Evolutionary conservation across 2,113 vertebrate species (phyloP).

Genomic region (Macrotus californicus): DNA sequence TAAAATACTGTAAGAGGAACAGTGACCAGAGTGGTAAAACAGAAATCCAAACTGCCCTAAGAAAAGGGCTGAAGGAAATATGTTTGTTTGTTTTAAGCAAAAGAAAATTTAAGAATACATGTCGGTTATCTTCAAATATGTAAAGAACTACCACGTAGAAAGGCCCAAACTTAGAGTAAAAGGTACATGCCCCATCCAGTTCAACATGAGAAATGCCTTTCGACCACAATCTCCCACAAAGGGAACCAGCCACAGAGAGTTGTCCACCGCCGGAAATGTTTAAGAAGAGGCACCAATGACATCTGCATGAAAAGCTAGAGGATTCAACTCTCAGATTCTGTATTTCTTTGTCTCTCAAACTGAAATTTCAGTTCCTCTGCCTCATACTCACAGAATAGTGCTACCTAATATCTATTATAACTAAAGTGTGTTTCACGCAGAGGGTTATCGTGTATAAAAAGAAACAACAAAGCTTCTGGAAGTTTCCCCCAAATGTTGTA

Average conservation of each 20-base stretch:
- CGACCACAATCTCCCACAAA: constrained; percentile 13
- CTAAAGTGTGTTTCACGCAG: background rate
- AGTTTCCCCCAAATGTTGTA: background rate
- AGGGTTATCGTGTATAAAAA: background rate
- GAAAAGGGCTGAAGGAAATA: background rate
- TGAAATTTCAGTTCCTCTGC: constrained; percentile 2
- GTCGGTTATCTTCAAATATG: background rate
- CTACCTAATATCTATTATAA: constrained; percentile 2
- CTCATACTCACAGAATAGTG: background rate
- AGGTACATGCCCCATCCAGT: constrained; percentile 33
- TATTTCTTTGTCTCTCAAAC: background rate
- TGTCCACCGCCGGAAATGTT: background rate
- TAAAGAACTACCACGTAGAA: background rate
- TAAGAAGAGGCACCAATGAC: background rate
- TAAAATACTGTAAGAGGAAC: constrained; percentile 15
- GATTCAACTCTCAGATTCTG: background rate
- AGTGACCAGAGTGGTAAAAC: background rate
- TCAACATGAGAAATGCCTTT: constrained; percentile 18
- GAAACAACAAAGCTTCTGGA: background rate
- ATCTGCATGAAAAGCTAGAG: background rate
- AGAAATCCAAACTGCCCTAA: constrained; percentile 7
- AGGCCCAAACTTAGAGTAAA: background rate
- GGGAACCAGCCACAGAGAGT: background rate
- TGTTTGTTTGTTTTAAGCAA: constrained; percentile 11
- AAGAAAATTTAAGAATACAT: constrained; percentile 2